phyloP scores from a whole-genome alignment of 1,140 invertebrate species.

The Aradophagus sp. region DNA sequence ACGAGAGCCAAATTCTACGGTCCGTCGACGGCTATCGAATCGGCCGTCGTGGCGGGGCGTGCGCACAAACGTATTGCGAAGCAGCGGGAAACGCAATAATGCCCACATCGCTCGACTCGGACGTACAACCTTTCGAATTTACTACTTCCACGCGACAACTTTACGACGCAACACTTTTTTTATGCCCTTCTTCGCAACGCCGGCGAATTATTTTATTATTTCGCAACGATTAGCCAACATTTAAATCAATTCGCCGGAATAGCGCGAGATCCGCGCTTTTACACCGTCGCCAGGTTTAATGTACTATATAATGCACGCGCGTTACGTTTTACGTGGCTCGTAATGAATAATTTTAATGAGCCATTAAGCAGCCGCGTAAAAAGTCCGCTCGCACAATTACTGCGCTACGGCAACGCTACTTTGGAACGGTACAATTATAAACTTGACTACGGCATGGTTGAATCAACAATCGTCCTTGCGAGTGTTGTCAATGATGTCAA shows the following conservation, averaged over 20 bases:
- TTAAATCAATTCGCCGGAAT: conserved; percentile 19
- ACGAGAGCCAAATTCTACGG: too few relatives aligned
- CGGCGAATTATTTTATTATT: conserved; percentile 16
- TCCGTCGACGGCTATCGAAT: too few relatives aligned
- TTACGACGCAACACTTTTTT: conserved; percentile 1
- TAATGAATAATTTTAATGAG: conserved; percentile 54
- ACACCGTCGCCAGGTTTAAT: conserved; percentile 26
- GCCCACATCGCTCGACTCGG: too few relatives aligned
- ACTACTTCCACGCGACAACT: too few relatives aligned
- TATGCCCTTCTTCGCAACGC: conserved; percentile 4
- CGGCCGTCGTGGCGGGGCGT: too few relatives aligned
- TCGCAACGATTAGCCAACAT: conserved; percentile 15
- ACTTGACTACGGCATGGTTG: conserved; percentile 10
- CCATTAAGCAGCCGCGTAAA: conserved; percentile 44
- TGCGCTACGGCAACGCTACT: conserved; percentile 35
- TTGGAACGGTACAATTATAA: too few relatives aligned
- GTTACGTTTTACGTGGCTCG: conserved; percentile 41
- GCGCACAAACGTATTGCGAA: too few relatives aligned
- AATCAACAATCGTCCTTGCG: background rate
- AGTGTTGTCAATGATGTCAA: too few relatives aligned
- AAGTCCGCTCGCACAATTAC: conserved; percentile 41
- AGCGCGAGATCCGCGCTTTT: conserved; percentile 19
- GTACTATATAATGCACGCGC: conserved; percentile 35
- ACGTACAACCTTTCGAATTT: too few relatives aligned
- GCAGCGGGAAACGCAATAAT: too few relatives aligned